These are phyloP conservation scores for Drepana falcataria DNA, from an alignment of 2,888 invertebrate species.

Conservation along the genomic window DNA sequence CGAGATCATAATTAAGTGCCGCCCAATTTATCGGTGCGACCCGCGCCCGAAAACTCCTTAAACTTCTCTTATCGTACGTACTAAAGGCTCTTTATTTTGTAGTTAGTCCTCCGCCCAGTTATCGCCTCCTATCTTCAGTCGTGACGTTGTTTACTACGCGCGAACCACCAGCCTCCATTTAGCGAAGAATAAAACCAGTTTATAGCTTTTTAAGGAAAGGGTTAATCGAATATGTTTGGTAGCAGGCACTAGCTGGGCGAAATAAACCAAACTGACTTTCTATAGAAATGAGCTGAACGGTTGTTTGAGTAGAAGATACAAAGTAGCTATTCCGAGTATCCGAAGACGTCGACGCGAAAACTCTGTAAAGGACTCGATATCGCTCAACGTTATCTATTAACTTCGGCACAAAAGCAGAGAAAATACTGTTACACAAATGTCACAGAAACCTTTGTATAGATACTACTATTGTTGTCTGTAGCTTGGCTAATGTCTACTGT, in stretches of 20 bases:
- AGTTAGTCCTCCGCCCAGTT: slow-evolving; percentile 65
- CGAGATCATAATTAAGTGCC: slow-evolving; percentile 79
- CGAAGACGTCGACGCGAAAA: slow-evolving; percentile 21
- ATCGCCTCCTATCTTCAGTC: slow-evolving; percentile 60
- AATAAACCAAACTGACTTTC: slow-evolving; percentile 1
- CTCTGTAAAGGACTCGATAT: slow-evolving; percentile 46
- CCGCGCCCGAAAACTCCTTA: slow-evolving; percentile 72
- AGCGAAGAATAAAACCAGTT: neutral
- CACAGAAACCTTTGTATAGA: slow-evolving; percentile 61
- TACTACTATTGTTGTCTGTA: slow-evolving; percentile 56
- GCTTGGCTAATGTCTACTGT: slow-evolving; percentile 41
- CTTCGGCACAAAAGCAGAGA: slow-evolving; percentile 52
- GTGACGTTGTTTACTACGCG: slow-evolving; percentile 28
- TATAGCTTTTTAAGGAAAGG: no score
- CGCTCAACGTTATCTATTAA: slow-evolving; percentile 56
- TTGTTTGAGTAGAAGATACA: slow-evolving; percentile 20
- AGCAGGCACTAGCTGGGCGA: neutral
- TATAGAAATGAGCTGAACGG: slow-evolving; percentile 21
- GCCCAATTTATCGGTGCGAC: slow-evolving; percentile 78
- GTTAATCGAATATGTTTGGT: no score
- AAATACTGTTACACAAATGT: slow-evolving; percentile 62
- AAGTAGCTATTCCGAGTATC: slow-evolving; percentile 23
- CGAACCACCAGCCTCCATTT: neutral
- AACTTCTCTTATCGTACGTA: slow-evolving; percentile 75
- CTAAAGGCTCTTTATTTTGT: slow-evolving; percentile 76